These are phyloP conservation scores for Pseudococcus jackbeardsleyi DNA, from an alignment of 2,888 invertebrate genomes.

Conservation along the genomic window DNA sequence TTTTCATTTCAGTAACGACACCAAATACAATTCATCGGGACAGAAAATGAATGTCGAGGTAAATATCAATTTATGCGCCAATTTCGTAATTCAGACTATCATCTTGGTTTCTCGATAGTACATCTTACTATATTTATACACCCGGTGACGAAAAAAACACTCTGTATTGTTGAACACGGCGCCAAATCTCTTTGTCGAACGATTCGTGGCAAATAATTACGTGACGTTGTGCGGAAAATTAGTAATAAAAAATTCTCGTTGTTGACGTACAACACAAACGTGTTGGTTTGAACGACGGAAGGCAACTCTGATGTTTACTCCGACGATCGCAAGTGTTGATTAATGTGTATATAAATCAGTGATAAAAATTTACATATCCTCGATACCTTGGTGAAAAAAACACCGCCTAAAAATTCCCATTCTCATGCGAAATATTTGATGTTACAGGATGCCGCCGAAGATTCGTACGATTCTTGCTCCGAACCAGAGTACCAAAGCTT, in stretches of 20 bases:
- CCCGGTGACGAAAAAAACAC: not conserved
- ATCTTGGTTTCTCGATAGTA: not conserved
- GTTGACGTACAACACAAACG: not conserved
- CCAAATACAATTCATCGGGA: constrained; percentile 37
- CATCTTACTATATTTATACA: not conserved
- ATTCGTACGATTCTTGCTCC: constrained; percentile 63
- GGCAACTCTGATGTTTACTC: not conserved
- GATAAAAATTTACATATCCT: not conserved
- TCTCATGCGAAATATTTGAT: not conserved
- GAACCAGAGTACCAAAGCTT: constrained; percentile 64
- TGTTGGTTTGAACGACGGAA: not conserved
- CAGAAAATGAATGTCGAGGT: constrained; percentile 52
- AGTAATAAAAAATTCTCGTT: not conserved
- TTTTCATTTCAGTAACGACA: constrained; percentile 45
- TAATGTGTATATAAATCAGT: not conserved
- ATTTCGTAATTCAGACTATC: not conserved
- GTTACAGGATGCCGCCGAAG: constrained; percentile 59
- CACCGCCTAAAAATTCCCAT: too few relatives aligned
- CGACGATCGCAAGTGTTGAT: not conserved
- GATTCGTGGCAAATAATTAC: constrained; percentile 19
- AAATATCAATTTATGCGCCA: not conserved
- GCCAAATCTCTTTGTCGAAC: not conserved
- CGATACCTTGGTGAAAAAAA: too few relatives aligned
- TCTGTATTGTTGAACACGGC: not conserved
- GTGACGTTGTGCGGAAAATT: not conserved